Evolutionary conservation across 2,888 invertebrate genomes (phyloP), one percentile per base, ranked within the genome.

Genomic region (Bombylius major): DNA sequence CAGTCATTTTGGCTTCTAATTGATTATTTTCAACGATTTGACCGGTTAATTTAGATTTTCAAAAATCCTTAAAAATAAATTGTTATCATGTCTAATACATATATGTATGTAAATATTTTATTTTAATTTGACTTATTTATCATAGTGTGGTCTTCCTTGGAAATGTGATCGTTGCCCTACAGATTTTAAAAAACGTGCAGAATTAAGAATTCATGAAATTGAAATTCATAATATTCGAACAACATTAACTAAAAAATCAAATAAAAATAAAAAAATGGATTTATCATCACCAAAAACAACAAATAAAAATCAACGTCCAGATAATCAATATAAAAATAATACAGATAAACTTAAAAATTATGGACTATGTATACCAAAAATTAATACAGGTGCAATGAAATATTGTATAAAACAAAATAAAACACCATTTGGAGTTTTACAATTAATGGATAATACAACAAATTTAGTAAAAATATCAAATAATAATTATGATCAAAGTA

Each of bases 371-470:
- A 58, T 59, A 33, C 56, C 56, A 7, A 54, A 57, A 1, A 59
- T 60, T 50, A 39, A 58, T 5, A 60, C 61, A 6, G 55, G 56
- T 14, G 61, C 60, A 31, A 84, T 86, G 84, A 79, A 79, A 52
- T 78, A 79, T 9, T 84, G 85, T 5, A 64, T 82, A 58, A 75
- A 79, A 7, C 79, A 80, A 4, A 81, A 80, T 49, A 82, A 85
- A 67, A 84, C 82, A 0, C 85, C 86, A 0, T 87, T 86, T 65
- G 86, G 86, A 0, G 72, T 86, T 51, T 71, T 86, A 53, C 82
- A 84, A 62, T 83, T 85, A 13, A 77, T 81, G 47, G 79, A 79
- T 62, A 82, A 83, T 11, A 78, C 80, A 56, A 84, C 86, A 1
- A 82, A 85, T 1, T 70, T 87, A 50, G 86, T 87, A 13, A 82